phyloP scores from a whole-genome alignment of 2,797 vertebrate species.

The Dendrocincla tyrannina region DNA sequence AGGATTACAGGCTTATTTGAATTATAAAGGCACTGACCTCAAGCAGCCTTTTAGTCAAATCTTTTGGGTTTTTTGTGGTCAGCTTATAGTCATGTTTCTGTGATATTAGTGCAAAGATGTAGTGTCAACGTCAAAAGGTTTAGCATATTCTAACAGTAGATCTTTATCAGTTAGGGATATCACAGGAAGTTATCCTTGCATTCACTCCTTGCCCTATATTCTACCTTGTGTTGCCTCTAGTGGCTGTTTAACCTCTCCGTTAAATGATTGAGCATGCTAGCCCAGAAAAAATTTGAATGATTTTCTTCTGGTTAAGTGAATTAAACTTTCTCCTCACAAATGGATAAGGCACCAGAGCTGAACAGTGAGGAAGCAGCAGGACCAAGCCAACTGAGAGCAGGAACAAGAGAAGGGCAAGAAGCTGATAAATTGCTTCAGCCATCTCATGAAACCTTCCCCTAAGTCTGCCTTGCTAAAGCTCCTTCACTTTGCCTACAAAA shows the following conservation, averaged over 20 bases:
- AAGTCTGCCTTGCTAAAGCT: background rate
- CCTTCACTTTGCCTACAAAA: background rate
- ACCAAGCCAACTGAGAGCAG: background rate
- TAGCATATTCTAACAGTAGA: background rate
- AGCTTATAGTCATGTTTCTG: background rate
- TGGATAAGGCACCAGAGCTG: background rate
- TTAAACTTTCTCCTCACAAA: background rate
- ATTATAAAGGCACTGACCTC: slow-evolving; percentile 10
- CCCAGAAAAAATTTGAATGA: background rate
- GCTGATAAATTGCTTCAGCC: background rate
- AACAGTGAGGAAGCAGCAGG: background rate
- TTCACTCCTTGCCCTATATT: background rate
- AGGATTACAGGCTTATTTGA: slow-evolving; percentile 30
- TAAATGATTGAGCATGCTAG: background rate
- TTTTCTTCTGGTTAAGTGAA: background rate
- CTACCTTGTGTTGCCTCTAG: background rate
- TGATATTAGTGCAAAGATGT: background rate
- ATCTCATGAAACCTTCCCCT: background rate
- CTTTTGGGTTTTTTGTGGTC: background rate
- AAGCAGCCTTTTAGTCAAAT: background rate
- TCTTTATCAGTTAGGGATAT: background rate
- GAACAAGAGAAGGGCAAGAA: background rate
- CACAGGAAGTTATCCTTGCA: background rate
- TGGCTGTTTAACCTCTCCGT: background rate
- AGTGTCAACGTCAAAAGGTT: background rate